Base-by-base conservation (phyloP, 2,888 invertebrate species). In the Parelbella ahira region DNA sequence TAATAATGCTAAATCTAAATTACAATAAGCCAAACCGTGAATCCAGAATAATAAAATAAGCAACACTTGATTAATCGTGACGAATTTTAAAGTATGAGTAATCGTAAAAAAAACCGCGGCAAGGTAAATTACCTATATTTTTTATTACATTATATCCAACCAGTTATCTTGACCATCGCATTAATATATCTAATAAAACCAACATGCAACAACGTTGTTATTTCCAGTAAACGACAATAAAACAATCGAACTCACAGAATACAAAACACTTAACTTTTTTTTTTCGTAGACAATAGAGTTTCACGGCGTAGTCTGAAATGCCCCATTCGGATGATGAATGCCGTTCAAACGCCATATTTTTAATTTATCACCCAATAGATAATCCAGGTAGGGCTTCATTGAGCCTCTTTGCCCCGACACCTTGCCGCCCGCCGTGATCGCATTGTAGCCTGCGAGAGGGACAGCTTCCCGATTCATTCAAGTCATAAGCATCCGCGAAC, bases 291-390 rank as follows among this genome's bases (percentile, higher is more conserved):
- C 47, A 44, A 74, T 59, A 54, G 58, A 51, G 49, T 47, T 49
- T 42, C 41, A 42, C 43, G 48, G 51, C 20, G 20, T 36, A 25
- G 56, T 51, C 58, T 50, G 57, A 63, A 71, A 69, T 72, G 77
- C 68, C 69, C 74, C 69, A 68, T 70, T 71, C 57, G 56, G 71
- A 82, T 83, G 83, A 86, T 84, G 79, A 83, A 86, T 84, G 75
- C 73, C 54, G 69, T 63, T 61, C 59, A 65, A 69, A 73, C 71
- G 82, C 68, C 84, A 86, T 84, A 84, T 83, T 86, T 82, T 71
- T 82, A 86, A 86, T 86, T 86, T 86, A 86, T 86, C 74, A 80
- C 80, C 60, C 69, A 61, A 68, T 73, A 76, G 76, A 79, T 82
- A 74, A 72, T 72, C 74, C 84, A 82, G 83, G 83, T 84, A 82